A percentile compares a stretch with the other conserved stretches of the same genome.
Evolutionary conservation across 37 sponge, comb jelly and placozoan genomes (phyloP).

Genomic region (Aphrocallistes beatrix): DNA sequence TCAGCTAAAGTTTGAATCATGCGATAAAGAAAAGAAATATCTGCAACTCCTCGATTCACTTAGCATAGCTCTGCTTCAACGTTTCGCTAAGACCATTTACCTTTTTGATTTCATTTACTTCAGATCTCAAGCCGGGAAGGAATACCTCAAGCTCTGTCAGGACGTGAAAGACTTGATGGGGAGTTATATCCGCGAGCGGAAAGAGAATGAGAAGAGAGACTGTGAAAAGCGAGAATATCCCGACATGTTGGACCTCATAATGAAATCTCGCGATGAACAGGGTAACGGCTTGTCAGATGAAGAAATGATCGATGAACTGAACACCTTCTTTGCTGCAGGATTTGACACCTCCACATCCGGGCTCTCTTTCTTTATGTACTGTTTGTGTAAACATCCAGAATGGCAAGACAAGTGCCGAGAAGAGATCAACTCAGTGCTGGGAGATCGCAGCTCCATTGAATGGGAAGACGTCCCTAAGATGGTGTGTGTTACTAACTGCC

Average conservation of each 20-base stretch:
- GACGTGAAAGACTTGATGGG: background rate
- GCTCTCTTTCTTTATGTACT: background rate
- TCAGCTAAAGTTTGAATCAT: background rate
- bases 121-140: background rate
- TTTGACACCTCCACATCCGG: background rate
- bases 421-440: background rate
- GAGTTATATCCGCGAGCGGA: background rate
- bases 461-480: background rate
- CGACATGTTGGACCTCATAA: background rate
- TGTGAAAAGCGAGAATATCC: background rate
- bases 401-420: conserved; percentile 1
- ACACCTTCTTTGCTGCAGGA: background rate
- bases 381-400: background rate
- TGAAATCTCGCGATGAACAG: background rate
- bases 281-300: background rate
- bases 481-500: background rate
- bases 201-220: background rate
- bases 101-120: background rate
- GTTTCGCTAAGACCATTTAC: background rate
- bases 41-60: background rate
- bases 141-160: background rate
- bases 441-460: background rate
- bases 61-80: background rate
- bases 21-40: background rate
- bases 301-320: conserved; percentile 12